A percentile compares a stretch with the other conserved stretches of the same genome.
phyloP scores from a whole-genome alignment of 1,140 invertebrate species.

The Limonius californicus region DNA sequence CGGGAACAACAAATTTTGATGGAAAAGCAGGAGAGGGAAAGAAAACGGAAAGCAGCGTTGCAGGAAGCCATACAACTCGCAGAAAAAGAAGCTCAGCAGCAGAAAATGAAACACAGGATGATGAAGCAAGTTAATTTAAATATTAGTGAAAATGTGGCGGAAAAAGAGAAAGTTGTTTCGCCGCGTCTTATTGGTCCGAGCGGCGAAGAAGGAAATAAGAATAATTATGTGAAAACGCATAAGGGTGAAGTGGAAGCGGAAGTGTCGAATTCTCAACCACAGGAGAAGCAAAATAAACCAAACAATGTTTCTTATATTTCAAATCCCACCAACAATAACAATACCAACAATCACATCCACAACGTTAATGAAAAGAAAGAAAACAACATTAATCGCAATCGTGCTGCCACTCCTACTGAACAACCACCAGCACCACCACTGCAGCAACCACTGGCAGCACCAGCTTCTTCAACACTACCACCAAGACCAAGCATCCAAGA shows the following conservation, averaged over 20 bases:
- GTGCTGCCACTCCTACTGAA: neutral
- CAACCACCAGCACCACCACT: neutral
- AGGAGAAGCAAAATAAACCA: neutral
- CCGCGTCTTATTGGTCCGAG: neutral
- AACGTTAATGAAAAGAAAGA: conserved; percentile 3
- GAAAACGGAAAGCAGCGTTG: conserved; percentile 56
- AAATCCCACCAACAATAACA: neutral
- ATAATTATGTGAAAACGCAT: neutral
- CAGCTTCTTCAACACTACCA: neutral
- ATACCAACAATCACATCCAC: neutral
- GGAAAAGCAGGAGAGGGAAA: conserved; percentile 59
- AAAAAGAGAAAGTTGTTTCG: conserved; percentile 27
- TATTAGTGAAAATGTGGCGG: conserved; percentile 27
- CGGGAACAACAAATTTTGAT: conserved; percentile 54
- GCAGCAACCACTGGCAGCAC: neutral
- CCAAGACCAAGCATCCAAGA: conserved; percentile 10
- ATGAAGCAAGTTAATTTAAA: conserved; percentile 30
- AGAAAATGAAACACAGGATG: conserved; percentile 52
- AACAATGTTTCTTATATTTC: neutral
- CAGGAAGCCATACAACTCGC: conserved; percentile 59
- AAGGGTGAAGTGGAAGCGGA: neutral
- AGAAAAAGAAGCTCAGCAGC: conserved; percentile 55
- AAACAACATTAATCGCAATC: conserved; percentile 1
- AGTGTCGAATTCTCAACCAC: neutral
- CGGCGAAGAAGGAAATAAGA: neutral